phyloP scores from a whole-genome alignment of 2,113 vertebrate species.

The Terrapene triunguis region DNA sequence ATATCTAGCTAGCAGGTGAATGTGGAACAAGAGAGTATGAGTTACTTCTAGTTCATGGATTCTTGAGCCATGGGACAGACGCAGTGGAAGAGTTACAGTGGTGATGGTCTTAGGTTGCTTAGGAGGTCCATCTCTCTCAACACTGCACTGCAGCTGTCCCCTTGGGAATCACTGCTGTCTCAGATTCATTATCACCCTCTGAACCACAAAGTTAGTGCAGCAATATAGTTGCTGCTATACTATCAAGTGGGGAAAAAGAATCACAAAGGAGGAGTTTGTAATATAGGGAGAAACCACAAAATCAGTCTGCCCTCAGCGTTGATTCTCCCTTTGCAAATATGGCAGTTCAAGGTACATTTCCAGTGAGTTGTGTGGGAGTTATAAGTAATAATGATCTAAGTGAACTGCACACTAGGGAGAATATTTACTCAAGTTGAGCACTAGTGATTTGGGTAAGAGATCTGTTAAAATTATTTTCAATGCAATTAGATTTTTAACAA shows the following conservation, averaged over 20 bases:
- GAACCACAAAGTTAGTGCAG: neutral
- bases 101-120: neutral
- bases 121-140: neutral
- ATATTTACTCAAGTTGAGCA: neutral
- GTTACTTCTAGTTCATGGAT: neutral
- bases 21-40: neutral
- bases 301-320: conserved; percentile 8
- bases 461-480: neutral
- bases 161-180: neutral
- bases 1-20: neutral
- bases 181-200: neutral
- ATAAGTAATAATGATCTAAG: neutral
- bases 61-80: neutral
- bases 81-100: neutral
- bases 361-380: neutral
- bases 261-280: neutral
- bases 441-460: neutral
- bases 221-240: conserved; percentile 30
- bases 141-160: neutral
- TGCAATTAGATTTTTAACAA: neutral
- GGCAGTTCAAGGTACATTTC: neutral
- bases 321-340: neutral
- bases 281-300: neutral
- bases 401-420: neutral
- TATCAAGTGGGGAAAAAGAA: neutral